Conservation (phyloP, 2,113 vertebrate genomes). For the Oryzias melastigma region DNA sequence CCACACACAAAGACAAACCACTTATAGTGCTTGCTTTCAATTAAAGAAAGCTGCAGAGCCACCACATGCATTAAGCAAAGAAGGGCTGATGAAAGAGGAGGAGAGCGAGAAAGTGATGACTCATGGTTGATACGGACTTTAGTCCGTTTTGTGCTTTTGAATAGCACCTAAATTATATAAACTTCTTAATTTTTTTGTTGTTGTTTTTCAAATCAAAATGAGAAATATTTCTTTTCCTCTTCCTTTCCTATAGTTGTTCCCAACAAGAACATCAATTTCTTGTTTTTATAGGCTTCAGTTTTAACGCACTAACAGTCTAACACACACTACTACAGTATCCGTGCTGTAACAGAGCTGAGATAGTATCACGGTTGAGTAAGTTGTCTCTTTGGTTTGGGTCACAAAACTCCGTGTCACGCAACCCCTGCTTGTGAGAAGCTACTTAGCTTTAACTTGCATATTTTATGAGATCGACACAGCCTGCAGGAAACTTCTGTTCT, state of each 20-base stretch:
- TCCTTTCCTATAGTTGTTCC: not conserved
- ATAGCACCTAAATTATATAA: conserved; percentile 14
- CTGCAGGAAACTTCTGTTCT: conserved; percentile 31
- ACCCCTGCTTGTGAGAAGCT: conserved; percentile 25
- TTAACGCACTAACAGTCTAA: not conserved
- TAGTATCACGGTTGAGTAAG: conserved; percentile 42
- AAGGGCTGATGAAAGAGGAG: conserved; percentile 2
- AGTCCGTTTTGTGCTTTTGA: conserved; percentile 26
- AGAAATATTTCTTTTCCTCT: conserved; percentile 2
- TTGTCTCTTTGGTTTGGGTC: conserved; percentile 41
- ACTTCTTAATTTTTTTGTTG: conserved; percentile 23
- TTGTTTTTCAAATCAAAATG: conserved; percentile 4
- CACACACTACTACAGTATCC: not conserved
- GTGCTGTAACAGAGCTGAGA: not conserved
- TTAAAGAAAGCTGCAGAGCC: conserved; percentile 7
- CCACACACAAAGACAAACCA: not conserved
- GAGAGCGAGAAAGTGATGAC: conserved; percentile 28
- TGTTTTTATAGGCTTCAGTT: not conserved
- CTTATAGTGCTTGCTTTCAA: not conserved
- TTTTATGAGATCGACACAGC: conserved; percentile 56
- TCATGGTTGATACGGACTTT: conserved; percentile 42
- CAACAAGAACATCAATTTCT: too few species aligned
- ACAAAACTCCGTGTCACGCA: conserved; percentile 39
- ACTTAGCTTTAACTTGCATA: conserved; percentile 52
- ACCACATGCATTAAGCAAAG: conserved; percentile 7